Base-by-base conservation (phyloP, 2,113 vertebrate genomes). In the Tachuris rubrigastra region DNA sequence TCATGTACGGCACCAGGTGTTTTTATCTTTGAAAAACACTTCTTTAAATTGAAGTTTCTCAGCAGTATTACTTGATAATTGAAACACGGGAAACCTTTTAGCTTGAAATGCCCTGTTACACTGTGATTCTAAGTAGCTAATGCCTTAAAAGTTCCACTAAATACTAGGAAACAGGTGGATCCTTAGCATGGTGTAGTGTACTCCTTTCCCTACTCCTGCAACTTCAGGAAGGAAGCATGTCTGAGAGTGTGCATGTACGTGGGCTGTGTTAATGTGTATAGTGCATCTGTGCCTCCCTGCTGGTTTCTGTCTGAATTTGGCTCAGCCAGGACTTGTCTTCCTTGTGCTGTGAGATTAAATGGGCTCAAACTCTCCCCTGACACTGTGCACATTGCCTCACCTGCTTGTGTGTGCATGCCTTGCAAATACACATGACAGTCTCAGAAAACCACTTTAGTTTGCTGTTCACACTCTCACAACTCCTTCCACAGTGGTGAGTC, bases 141-240 rank as follows among this genome's bases (percentile, higher is more conserved):
- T 60, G 27, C 25, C 13, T 76, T 85, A 21, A 89, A 87, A 91
- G 27, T 73, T n/a, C 27, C 42, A 37, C 24, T 55, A 62, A 91
- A 80, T 95, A 69, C 58, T 79, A 79, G 81, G 83, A 73, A 87
- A 85, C 63, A 82, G 71, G 30, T 94, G 82, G 55, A 83, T 91
- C 42, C 56, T 88, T 79, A 69, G n/a, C 27, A 31, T 8, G 7
- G 5, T 42, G 46, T 46, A 55, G 28, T 59, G 47, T 63, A 28
- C 49, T 89, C 23, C 79, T 89, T 81, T 78, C 27, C 33, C 39
- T 93, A 30, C n/a, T 78, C 39, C 53, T 83, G 63, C 49, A 69
- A 42, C 25, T 69, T 76, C 58, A 69, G 82, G 83, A 74, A 84
- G 85, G 67, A 91, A 95, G 58, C 20, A 1, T 41, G 24, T 63